phyloP scores from a whole-genome alignment of 1,140 invertebrate genomes.

The Aplysia californica region DNA sequence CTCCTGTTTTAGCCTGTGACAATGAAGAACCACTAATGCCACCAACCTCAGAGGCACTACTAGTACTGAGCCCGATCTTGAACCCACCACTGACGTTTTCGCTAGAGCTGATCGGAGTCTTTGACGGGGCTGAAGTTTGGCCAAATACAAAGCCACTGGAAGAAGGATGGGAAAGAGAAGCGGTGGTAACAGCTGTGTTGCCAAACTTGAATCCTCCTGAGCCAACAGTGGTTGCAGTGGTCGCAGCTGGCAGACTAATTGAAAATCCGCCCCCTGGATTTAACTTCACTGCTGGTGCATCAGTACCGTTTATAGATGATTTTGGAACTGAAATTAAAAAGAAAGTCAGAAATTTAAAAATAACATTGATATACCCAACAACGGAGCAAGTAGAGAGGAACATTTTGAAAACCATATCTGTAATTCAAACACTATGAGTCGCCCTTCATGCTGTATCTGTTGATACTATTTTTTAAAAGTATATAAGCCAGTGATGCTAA shows the following conservation, averaged over 20 bases:
- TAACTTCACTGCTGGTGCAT: slow-evolving; percentile 11
- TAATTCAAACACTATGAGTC: neutral
- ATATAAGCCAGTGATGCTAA: neutral
- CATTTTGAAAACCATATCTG: neutral
- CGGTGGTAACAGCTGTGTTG: neutral
- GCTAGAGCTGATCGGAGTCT: too few relatives aligned
- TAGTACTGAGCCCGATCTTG: too few relatives aligned
- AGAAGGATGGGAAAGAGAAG: neutral
- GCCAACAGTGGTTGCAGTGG: neutral
- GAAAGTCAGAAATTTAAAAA: neutral
- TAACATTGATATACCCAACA: neutral
- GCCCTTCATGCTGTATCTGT: neutral
- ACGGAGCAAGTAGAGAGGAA: neutral
- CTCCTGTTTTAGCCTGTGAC: too few relatives aligned
- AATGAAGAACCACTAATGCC: too few relatives aligned
- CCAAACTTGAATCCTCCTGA: slow-evolving; percentile 24
- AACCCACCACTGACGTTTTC: too few relatives aligned
- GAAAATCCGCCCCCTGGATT: slow-evolving; percentile 1
- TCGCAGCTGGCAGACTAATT: slow-evolving; percentile 4
- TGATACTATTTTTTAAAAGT: neutral
- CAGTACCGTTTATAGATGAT: neutral
- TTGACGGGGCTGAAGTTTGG: neutral
- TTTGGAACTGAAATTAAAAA: neutral
- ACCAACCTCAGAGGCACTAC: too few relatives aligned
- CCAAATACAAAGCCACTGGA: slow-evolving; percentile 21